Conservation (phyloP, 2,888 invertebrate species). For the Myopa testacea region DNA sequence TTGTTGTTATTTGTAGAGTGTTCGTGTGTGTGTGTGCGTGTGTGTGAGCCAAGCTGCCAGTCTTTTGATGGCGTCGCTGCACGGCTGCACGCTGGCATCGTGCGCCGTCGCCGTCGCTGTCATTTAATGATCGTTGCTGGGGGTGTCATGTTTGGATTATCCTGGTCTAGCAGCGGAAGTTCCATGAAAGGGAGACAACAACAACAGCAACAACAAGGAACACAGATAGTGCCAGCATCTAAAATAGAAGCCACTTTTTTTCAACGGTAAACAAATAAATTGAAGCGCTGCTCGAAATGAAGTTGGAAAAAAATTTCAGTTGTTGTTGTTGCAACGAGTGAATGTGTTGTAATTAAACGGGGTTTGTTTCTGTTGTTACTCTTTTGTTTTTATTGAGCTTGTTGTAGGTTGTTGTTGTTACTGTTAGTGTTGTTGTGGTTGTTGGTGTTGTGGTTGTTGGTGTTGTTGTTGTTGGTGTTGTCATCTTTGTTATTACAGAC, state of each 20-base stretch:
- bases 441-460: constrained; percentile 30
- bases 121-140: constrained; percentile 29
- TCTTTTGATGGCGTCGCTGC: background rate
- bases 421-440: background rate
- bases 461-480: constrained; percentile 35
- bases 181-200: background rate
- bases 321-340: no score
- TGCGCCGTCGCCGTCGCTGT: background rate
- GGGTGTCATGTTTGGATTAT: constrained; percentile 22
- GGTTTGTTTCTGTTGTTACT: background rate
- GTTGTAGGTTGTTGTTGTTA: constrained; percentile 2
- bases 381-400: constrained; percentile 1
- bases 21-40: background rate
- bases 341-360: background rate
- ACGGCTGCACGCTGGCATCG: background rate
- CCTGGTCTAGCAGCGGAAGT: constrained; percentile 15
- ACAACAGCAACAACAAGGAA: constrained; percentile 29
- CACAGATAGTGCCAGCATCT: background rate
- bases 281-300: no score
- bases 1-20: background rate
- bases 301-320: no score
- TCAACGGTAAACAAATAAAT: constrained; percentile 28
- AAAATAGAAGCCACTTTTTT: constrained; percentile 18
- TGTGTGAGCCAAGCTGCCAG: background rate
- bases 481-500: constrained; percentile 22